Conservation (phyloP, 92 coral and sea anemone genomes). For the Porites divaricata region DNA sequence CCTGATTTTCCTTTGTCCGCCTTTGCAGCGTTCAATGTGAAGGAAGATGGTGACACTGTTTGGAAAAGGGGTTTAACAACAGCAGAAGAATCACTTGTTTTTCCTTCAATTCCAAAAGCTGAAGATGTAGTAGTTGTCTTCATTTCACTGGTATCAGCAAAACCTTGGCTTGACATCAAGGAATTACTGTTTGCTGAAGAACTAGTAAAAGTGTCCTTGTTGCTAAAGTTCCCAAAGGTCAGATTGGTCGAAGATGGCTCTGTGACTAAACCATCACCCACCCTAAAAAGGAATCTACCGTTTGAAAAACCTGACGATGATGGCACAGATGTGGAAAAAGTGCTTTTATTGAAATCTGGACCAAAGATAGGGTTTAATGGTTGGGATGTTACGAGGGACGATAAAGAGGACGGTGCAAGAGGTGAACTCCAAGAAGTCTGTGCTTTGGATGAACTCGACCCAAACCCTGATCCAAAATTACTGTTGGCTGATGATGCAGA, state of each 20-base stretch:
- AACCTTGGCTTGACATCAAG: background rate
- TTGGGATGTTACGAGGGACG: background rate
- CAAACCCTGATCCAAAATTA: constrained; percentile 16
- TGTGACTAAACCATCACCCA: background rate
- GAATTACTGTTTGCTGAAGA: background rate
- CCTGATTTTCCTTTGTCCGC: background rate
- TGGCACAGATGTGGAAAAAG: background rate
- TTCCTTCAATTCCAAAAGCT: constrained; percentile 16
- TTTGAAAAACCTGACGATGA: background rate
- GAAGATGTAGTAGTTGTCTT: background rate
- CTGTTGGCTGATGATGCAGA: background rate
- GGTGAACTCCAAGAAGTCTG: background rate
- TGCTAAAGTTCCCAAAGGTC: constrained; percentile 18
- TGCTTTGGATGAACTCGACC: background rate
- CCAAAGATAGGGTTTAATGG: constrained; percentile 1
- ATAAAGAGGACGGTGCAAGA: background rate
- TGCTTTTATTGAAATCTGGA: constrained; percentile 1
- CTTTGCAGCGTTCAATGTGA: background rate
- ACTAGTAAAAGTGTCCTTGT: background rate
- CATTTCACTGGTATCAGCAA: background rate
- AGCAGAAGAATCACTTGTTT: constrained; percentile 6
- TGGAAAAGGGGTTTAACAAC: constrained; percentile 32
- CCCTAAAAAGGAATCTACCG: background rate
- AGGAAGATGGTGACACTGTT: background rate
- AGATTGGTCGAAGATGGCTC: background rate